phyloP scores from a whole-genome alignment of 1,140 invertebrate species.

The Spodoptera frugiperda region DNA sequence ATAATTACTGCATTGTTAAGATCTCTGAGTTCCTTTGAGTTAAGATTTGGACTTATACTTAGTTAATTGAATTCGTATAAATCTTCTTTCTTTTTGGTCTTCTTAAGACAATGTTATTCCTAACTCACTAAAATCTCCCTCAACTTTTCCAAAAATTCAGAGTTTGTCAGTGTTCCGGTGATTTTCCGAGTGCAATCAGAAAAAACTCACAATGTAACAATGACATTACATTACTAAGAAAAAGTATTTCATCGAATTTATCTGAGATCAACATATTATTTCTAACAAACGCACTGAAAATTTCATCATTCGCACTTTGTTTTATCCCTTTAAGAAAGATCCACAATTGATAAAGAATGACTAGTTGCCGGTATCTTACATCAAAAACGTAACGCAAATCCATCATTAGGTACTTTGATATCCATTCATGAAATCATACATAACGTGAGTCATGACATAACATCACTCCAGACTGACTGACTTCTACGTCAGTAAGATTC shows the following conservation, averaged over 20 bases:
- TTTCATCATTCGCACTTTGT: background rate
- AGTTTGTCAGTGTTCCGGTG: no score
- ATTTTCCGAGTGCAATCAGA: no score
- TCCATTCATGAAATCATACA: conserved; percentile 27
- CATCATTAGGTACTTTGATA: conserved; percentile 9
- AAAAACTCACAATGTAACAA: no score
- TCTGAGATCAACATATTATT: background rate
- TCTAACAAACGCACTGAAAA: background rate
- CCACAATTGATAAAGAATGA: conserved; percentile 7
- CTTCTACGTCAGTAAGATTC: conserved; percentile 30
- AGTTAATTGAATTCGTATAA: no score
- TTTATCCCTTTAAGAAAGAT: background rate
- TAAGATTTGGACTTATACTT: no score
- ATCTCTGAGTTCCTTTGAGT: background rate
- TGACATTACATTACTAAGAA: no score
- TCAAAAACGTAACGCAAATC: conserved; percentile 5
- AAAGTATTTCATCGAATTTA: no score
- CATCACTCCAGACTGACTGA: conserved; percentile 16
- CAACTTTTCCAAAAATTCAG: no score
- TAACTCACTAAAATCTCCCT: no score
- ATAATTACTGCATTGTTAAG: background rate
- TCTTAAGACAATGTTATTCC: no score
- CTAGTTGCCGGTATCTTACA: background rate
- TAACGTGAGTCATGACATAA: conserved; percentile 18
- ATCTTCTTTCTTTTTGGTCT: no score